phyloP scores from a whole-genome alignment of 2,113 vertebrate species.

The Halichoeres trimaculatus region DNA sequence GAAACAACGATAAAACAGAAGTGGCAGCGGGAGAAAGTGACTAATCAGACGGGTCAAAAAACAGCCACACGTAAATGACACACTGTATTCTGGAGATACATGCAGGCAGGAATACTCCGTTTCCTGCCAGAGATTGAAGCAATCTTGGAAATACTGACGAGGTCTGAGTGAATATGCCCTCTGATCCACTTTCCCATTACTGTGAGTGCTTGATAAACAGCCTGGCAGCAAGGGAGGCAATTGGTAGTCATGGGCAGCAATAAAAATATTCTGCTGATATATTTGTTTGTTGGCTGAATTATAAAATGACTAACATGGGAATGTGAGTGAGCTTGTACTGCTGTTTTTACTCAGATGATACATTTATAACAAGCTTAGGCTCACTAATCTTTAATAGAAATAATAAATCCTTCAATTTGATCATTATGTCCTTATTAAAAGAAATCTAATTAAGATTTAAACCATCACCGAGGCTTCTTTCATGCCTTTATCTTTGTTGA shows the following conservation, averaged over 20 bases:
- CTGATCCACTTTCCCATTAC: constrained; percentile 31
- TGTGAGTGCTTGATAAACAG: constrained; percentile 43
- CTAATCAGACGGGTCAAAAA: constrained; percentile 58
- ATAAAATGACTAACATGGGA: constrained; percentile 50
- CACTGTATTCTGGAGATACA: constrained; percentile 1
- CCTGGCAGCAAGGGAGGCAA: constrained; percentile 24
- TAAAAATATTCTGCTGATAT: constrained; percentile 50
- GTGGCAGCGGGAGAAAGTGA: constrained; percentile 44
- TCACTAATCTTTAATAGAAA: constrained; percentile 1
- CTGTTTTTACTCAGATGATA: constrained; percentile 28
- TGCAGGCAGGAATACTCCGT: constrained; percentile 19
- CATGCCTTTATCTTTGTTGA: not conserved
- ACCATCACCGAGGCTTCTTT: not conserved
- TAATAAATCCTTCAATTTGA: not conserved
- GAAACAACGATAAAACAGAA: constrained; percentile 40
- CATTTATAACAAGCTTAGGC: constrained; percentile 26
- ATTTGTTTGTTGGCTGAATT: constrained; percentile 45
- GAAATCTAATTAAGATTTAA: not conserved
- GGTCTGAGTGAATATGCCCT: constrained; percentile 25
- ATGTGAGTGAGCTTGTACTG: constrained; percentile 17
- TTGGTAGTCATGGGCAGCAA: constrained; percentile 29
- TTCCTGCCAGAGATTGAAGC: constrained; percentile 11
- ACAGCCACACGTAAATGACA: constrained; percentile 39
- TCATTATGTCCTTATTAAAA: not conserved
- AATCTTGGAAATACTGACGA: constrained; percentile 25